Base-by-base conservation (phyloP, 1,140 invertebrate genomes). In the Aplysia californica region DNA sequence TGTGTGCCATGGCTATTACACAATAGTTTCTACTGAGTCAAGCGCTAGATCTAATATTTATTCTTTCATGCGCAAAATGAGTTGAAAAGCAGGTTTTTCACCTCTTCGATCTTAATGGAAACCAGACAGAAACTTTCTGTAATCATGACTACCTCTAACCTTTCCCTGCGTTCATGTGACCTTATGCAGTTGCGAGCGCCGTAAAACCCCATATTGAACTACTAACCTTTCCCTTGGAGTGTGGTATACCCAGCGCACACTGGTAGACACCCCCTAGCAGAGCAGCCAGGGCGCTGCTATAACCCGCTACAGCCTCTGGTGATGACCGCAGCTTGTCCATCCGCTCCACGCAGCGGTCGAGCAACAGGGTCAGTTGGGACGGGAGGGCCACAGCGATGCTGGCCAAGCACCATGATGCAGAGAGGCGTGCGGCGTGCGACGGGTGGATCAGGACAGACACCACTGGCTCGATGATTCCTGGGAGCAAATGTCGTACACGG, bases 171-270 rank as follows among this genome's bases (percentile, higher is more conserved):
- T n/a, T n/a, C n/a, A n/a, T n/a, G n/a, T n/a, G n/a, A n/a, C n/a
- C n/a, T n/a, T n/a, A n/a, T n/a, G n/a, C n/a, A n/a, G n/a, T n/a
- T n/a, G n/a, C n/a, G n/a, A n/a, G n/a, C n/a, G n/a, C n/a, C n/a
- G n/a, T n/a, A n/a, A n/a, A n/a, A n/a, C n/a, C n/a, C n/a, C n/a
- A n/a, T n/a, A n/a, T n/a, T n/a, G n/a, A n/a, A n/a, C 35, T 26
- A 56, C 79, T 73, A 79, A 98, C 94, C 91, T 98, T 98, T 82
- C 97, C 97, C 82, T 97, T 95, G 55, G 96, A 85, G 89, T 99
- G 97, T 26, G 98, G 98, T 68, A 99, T 95, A 31, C 98, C 98
- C 5, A 99, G 91, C 3, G 97, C 95, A 59, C 97, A 98, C 64
- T 95, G 92, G 71, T 94, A 92, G 0, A 98, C 96, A 70, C 96